Evolutionary conservation across 2,797 vertebrate species (phyloP).

Genomic region (Alcedo atthis): DNA sequence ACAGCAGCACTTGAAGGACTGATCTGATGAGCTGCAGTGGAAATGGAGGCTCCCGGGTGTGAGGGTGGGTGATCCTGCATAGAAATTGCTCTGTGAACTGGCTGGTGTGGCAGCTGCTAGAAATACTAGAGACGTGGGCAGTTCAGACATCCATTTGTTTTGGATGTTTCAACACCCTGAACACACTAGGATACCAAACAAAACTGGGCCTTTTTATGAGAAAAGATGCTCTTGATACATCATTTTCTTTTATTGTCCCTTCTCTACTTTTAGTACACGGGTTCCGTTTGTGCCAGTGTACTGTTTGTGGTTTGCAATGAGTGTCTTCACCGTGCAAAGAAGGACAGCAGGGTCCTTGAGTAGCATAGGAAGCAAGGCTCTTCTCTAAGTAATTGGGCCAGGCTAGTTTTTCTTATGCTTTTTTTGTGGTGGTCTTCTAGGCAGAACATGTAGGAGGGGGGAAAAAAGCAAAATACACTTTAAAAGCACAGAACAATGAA

Average conservation of each 20-base stretch:
- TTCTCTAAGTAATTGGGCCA: background rate
- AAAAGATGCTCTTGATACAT: background rate
- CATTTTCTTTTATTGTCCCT: background rate
- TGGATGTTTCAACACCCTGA: background rate
- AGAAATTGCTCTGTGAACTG: background rate
- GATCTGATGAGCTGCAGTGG: background rate
- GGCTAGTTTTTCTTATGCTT: background rate
- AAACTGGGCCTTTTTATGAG: background rate
- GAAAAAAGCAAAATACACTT: background rate
- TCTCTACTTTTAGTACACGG: background rate
- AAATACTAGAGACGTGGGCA: background rate
- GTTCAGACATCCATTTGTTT: background rate
- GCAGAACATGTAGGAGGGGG: background rate
- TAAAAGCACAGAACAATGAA: background rate
- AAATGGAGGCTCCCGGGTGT: rapidly evolving
- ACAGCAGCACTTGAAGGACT: background rate
- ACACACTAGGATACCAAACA: background rate
- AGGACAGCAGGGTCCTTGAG: background rate
- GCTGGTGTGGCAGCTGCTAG: background rate
- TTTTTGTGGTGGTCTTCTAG: background rate
- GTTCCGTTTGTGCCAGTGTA: background rate
- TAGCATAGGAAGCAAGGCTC: background rate
- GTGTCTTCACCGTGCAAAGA: background rate
- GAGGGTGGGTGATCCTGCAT: background rate
- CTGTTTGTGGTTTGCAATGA: background rate